Base-by-base conservation (phyloP, 2,113 vertebrate genomes). In the Oryzias woworae region DNA sequence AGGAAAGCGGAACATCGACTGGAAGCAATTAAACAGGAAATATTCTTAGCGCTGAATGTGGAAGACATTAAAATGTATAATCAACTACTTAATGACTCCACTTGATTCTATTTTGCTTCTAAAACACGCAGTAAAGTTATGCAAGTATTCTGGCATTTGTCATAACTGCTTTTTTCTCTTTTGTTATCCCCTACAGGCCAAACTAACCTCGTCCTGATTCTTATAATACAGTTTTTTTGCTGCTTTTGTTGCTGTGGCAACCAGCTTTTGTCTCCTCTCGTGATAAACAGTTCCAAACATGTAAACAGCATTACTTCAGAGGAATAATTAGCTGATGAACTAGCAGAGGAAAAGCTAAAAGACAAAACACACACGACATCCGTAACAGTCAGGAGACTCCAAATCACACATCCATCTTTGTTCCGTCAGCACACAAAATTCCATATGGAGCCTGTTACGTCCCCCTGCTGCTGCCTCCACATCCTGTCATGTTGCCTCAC, bases 281-380 rank as follows among this genome's bases (percentile, higher is more conserved):
- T 42, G 36, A 62, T 52, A 28, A 58, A 44, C 14, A 71, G 7
- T 28, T 22, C 15, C 20, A 55, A 44, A 65, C 24, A 43, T 41
- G 61, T n/a, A 58, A 50, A 62, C 14, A 69, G 28, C 14, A 56
- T 69, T 43, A 55, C 23, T 53, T 74, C 26, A 66, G 41, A 42
- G n/a, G 44, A 58, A 69, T 41, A 12, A 7, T 64, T 49, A 31
- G 44, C 58, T 69, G 62, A 76, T 53, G 42, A 71, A 51, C 13
- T 7, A 57, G 65, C 44, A 61, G 47, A 71, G 64, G 66, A 77
- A 71, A 60, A 58, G 36, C 57, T 47, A 43, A 78, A 55, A 86
- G 73, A 76, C 79, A 83, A 76, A 86, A 86, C 75, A 87, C 36
- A 42, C 41, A 52, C 18, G 65, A 74, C 71, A 85, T 56, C 14